Conservation (phyloP, 2,888 invertebrate species). For the Julus scandinavius region DNA sequence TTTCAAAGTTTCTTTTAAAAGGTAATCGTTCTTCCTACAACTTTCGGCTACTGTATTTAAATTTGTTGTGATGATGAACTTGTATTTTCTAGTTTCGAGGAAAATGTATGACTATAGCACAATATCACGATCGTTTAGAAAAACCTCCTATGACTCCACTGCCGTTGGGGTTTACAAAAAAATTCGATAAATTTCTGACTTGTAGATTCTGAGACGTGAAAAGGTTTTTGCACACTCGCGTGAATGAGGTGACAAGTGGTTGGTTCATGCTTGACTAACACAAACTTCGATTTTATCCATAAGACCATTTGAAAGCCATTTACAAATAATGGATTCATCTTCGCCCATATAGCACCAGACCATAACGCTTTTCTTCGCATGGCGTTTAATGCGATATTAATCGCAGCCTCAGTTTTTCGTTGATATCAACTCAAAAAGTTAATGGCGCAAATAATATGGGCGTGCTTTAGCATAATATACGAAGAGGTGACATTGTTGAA, state of each 20-base stretch:
- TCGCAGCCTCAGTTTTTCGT: constrained; percentile 8
- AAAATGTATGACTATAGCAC: no score
- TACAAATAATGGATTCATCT: constrained; percentile 25
- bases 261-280: constrained; percentile 25
- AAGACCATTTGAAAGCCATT: constrained; percentile 33
- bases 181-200: neutral
- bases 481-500: constrained; percentile 2
- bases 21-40: neutral
- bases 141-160: neutral
- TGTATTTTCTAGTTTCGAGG: neutral
- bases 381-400: neutral
- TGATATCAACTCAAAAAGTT: constrained; percentile 5
- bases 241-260: constrained; percentile 11
- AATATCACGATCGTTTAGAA: neutral
- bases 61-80: neutral
- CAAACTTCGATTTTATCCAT: constrained; percentile 17
- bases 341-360: constrained; percentile 16
- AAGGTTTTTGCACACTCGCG: neutral
- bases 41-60: neutral
- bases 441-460: constrained; percentile 25
- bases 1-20: no score
- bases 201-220: neutral
- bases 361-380: constrained; percentile 9
- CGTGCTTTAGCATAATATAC: constrained; percentile 27
- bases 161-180: neutral